Conservation (phyloP, 2,888 invertebrate genomes). For the Drosophila parthenogenetica region DNA sequence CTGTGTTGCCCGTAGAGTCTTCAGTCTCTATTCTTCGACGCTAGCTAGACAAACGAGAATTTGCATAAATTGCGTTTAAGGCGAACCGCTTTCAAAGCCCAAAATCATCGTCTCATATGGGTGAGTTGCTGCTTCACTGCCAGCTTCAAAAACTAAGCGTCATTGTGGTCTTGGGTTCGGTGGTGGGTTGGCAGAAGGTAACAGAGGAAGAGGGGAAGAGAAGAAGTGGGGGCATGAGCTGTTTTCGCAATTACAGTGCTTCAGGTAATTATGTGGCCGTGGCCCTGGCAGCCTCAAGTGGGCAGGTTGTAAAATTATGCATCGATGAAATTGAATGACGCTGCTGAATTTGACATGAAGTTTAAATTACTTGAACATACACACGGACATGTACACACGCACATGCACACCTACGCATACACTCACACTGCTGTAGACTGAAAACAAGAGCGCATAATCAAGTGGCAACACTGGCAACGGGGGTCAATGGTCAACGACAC, state of each 20-base stretch:
- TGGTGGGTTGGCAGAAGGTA: background rate
- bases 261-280: constrained; percentile 71
- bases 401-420: background rate
- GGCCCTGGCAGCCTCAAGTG: constrained; percentile 67
- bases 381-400: constrained; percentile 19
- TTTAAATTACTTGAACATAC: constrained; percentile 78
- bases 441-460: constrained; percentile 69
- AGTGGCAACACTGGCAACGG: constrained; percentile 65
- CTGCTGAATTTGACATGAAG: constrained; percentile 83
- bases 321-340: constrained; percentile 79
- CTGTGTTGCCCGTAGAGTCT: constrained; percentile 11
- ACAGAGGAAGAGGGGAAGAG: background rate
- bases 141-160: constrained; percentile 57
- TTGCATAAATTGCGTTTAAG: constrained; percentile 78
- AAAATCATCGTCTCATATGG: constrained; percentile 18
- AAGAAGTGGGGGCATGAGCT: background rate
- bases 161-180: constrained; percentile 40
- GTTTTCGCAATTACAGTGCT: constrained; percentile 75
- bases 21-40: constrained; percentile 30
- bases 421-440: constrained; percentile 3
- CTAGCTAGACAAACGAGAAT: constrained; percentile 59
- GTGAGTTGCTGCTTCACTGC: constrained; percentile 18
- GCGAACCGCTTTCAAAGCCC: constrained; percentile 43
- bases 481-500: constrained; percentile 52
- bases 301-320: constrained; percentile 73